These are phyloP conservation scores for Lasiommata megera DNA, from an alignment of 2,888 invertebrate genomes.

Conservation along the genomic window DNA sequence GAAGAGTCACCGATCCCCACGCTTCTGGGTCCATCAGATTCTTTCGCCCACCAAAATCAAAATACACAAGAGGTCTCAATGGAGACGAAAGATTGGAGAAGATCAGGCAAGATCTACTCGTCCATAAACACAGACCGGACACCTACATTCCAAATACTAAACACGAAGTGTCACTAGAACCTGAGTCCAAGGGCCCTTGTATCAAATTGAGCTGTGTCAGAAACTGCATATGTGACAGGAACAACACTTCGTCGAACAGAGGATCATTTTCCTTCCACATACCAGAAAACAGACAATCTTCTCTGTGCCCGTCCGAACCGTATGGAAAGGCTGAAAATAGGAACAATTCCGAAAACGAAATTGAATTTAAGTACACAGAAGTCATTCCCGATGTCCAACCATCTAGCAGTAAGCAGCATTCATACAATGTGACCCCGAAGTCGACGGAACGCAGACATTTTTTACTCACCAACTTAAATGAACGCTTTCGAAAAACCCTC, in stretches of 20 bases:
- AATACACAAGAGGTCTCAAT: slow-evolving; percentile 70
- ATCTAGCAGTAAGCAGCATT: slow-evolving; percentile 67
- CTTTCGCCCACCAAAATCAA: slow-evolving; percentile 70
- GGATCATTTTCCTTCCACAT: slow-evolving; percentile 73
- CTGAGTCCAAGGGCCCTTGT: slow-evolving; percentile 54
- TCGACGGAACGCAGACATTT: slow-evolving; percentile 70
- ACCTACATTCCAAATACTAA: slow-evolving; percentile 66
- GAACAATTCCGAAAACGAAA: slow-evolving; percentile 70
- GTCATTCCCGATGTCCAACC: slow-evolving; percentile 69
- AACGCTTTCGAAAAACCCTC: slow-evolving; percentile 74
- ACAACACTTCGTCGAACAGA: slow-evolving; percentile 59
- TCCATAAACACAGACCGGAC: slow-evolving; percentile 68
- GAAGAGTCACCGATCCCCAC: slow-evolving; percentile 65
- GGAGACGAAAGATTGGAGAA: slow-evolving; percentile 73
- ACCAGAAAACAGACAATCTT: slow-evolving; percentile 58
- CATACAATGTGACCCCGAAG: slow-evolving; percentile 72
- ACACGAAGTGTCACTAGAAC: slow-evolving; percentile 59
- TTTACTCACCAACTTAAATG: slow-evolving; percentile 69
- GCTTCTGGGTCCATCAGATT: slow-evolving; percentile 68
- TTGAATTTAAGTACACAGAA: slow-evolving; percentile 75
- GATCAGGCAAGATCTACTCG: slow-evolving; percentile 68
- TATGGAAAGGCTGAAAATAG: slow-evolving; percentile 47
- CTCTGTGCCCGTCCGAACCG: slow-evolving; percentile 55
- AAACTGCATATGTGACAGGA: slow-evolving; percentile 67
- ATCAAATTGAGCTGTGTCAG: slow-evolving; percentile 64